Conservation (phyloP, 1,140 invertebrate species). For the Pseudoatta argentina region DNA sequence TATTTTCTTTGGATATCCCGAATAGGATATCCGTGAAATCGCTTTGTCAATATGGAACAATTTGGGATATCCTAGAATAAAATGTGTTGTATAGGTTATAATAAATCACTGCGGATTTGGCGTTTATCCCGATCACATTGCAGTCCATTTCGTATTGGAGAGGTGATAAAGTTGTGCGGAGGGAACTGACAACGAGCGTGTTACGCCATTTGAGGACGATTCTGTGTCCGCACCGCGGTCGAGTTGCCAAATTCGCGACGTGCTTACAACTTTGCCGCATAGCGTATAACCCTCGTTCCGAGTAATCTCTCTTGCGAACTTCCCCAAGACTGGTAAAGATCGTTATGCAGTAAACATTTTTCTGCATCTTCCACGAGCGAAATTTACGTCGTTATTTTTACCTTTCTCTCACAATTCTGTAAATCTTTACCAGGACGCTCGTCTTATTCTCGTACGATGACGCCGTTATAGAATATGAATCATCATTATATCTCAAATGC, state of each 20-base stretch:
- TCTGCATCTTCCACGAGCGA: neutral
- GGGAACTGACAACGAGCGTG: neutral
- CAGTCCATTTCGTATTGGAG: constrained; percentile 8
- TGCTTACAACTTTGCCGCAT: constrained; percentile 37
- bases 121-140: constrained; percentile 6
- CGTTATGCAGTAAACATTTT: constrained; percentile 41
- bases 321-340: constrained; percentile 13
- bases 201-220: neutral
- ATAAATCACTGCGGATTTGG: constrained; percentile 40
- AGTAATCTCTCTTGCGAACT: constrained; percentile 38
- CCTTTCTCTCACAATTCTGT: neutral
- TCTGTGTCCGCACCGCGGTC: constrained; percentile 16
- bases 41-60: too few relatives aligned
- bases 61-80: too few relatives aligned
- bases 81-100: too few relatives aligned
- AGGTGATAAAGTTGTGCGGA: constrained; percentile 12
- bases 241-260: constrained; percentile 46
- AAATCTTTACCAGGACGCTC: neutral
- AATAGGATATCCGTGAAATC: too few relatives aligned
- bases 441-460: neutral
- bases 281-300: constrained; percentile 41
- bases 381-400: constrained; percentile 19
- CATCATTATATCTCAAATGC: neutral
- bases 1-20: too few relatives aligned
- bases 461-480: neutral